Evolutionary conservation across 2,113 vertebrate genomes (phyloP), one percentile per base, ranked within the genome.

Genomic region (Nycticorax nycticorax): DNA sequence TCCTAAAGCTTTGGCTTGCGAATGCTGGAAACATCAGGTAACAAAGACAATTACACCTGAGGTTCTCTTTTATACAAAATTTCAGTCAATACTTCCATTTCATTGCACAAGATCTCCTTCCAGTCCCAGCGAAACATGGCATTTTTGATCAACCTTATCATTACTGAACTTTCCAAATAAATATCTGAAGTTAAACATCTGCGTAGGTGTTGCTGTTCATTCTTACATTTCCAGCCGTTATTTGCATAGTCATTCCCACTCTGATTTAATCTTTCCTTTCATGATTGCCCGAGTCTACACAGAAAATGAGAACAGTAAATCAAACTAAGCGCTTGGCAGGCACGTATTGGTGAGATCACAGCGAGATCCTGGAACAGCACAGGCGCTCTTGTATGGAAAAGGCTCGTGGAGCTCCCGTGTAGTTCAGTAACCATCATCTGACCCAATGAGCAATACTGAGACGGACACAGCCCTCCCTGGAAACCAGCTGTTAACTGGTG

Each of bases 271-370:
- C 45, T 73, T 91, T 77, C 75, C 59, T 88, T 85, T 93, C 84
- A 72, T 23, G 57, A 92, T 6, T 91, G 73, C 92, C 55, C 91
- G 92, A 89, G 69, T 91, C 73, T 48, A 91, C 80, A 59, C 0
- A 62, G 59, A 68, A 92, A 87, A 91, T 57, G 53, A 93, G 91
- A 92, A 55, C 66, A 92, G 71, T 89, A 96, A 91, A 89, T 95
- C 89, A 97, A 91, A 85, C 81, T 43, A 64, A 85, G 76, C 14
- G 2, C 66, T 93, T 97, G 95, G 95, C 95, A 95, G 69, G 74
- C 77, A 88, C 3, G 2, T 9, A 48, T 4, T 79, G 57, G 62
- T 95, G 95, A 92, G 91, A 87, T 93, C 92, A 96, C 92, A 85
- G 91, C 21, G 7, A 85, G 86, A 88, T 76, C 86, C 93, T 43